Evolutionary conservation across 2,888 invertebrate genomes (phyloP).

Genomic region (Brachylomia viminalis): DNA sequence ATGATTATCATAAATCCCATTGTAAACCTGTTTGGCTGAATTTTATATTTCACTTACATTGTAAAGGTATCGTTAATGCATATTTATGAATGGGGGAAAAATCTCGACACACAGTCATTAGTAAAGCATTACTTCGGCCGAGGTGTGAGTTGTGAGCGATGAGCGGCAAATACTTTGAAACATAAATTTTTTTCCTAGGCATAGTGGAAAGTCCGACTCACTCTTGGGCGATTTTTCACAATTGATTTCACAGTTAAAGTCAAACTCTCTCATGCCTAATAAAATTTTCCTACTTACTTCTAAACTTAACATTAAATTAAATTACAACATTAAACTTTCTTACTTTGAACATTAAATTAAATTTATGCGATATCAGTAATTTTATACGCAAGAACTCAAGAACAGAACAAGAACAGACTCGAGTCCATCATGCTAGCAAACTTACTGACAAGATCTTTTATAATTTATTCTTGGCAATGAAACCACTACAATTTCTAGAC

Average conservation of each 20-base stretch:
- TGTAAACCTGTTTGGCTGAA: conserved; percentile 68
- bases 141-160: conserved; percentile 65
- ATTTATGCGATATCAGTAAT: neutral
- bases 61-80: conserved; percentile 85
- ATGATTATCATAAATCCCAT: conserved; percentile 48
- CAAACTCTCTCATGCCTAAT: neutral
- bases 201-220: neutral
- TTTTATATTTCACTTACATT: conserved; percentile 81
- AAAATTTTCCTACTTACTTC: neutral
- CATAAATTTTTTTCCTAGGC: rapidly evolving
- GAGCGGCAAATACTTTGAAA: conserved; percentile 1
- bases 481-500: neutral
- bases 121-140: conserved; percentile 82
- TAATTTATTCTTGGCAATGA: neutral
- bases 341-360: too few relatives aligned
- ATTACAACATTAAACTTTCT: too few relatives aligned
- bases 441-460: neutral
- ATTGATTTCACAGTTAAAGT: too few relatives aligned
- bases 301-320: neutral
- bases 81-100: conserved; percentile 88
- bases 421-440: neutral
- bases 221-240: neutral
- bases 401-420: neutral
- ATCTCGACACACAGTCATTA: conserved; percentile 89
- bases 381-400: too few relatives aligned